These are phyloP conservation scores for Drosophila neotestacea DNA, from an alignment of 2,888 invertebrate species.

Conservation along the genomic window DNA sequence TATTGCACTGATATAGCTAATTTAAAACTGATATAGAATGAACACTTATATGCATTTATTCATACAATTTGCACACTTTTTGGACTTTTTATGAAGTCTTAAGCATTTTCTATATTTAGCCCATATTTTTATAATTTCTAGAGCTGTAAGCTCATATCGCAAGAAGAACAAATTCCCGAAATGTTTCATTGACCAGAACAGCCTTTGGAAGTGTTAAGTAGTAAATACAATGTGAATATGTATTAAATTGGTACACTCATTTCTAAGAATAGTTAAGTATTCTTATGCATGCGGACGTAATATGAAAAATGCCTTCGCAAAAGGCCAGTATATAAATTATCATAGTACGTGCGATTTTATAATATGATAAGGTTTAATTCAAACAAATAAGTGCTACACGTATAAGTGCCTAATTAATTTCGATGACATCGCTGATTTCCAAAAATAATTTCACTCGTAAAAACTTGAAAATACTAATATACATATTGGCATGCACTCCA, in stretches of 20 bases:
- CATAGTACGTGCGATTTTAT: conserved; percentile 69
- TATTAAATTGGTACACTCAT: conserved; percentile 1
- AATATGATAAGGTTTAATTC: conserved; percentile 59
- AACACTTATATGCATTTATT: not conserved
- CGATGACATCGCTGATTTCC: conserved; percentile 34
- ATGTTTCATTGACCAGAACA: conserved; percentile 27
- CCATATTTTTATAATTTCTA: not conserved
- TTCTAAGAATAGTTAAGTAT: conserved; percentile 22
- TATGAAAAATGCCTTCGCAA: conserved; percentile 8
- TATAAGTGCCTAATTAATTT: conserved; percentile 44
- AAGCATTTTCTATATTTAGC: not conserved
- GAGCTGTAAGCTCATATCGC: conserved; percentile 1
- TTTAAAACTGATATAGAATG: not conserved
- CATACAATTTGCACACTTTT: not conserved
- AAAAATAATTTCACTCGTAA: conserved; percentile 15
- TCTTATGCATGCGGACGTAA: not conserved
- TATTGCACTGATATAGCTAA: conserved; percentile 1
- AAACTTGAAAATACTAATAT: not conserved
- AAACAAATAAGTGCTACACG: conserved; percentile 34
- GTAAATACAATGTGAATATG: conserved; percentile 3
- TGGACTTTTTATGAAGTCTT: not conserved
- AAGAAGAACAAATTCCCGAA: not conserved
- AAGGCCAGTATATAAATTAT: conserved; percentile 42
- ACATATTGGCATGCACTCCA: not conserved
- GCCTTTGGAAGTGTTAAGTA: conserved; percentile 5